phyloP scores from a whole-genome alignment of 2,888 invertebrate species.

The Epinotia brunnichana region DNA sequence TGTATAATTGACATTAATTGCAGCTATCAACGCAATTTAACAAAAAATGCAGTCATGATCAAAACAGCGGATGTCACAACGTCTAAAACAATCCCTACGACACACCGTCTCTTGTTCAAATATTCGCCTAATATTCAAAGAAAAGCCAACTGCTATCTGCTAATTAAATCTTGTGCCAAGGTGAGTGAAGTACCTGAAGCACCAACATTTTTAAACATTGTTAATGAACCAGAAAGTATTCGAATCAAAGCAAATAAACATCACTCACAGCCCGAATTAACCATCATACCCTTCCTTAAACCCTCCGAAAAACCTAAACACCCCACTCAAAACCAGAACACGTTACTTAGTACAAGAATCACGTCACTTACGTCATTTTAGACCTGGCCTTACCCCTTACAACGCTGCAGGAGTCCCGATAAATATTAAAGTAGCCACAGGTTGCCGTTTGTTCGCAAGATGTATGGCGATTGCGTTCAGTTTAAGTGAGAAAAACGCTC shows the following conservation, averaged over 20 bases:
- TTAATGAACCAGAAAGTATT: constrained; percentile 9
- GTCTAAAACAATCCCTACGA: no score
- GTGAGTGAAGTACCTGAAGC: background rate
- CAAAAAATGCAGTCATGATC: no score
- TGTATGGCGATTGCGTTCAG: constrained; percentile 59
- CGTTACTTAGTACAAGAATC: background rate
- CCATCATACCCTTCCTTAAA: constrained; percentile 25
- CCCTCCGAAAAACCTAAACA: constrained; percentile 36
- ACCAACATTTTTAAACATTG: constrained; percentile 2
- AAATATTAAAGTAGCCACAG: constrained; percentile 58
- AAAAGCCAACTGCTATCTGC: no score
- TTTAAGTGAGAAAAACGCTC: constrained; percentile 50
- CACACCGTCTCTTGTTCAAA: no score
- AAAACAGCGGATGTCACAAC: no score
- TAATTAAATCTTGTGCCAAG: background rate
- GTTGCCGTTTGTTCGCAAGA: constrained; percentile 50
- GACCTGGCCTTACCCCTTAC: constrained; percentile 43
- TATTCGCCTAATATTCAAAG: no score
- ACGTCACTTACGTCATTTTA: background rate
- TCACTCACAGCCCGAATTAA: constrained; percentile 25
- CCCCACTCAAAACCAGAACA: background rate
- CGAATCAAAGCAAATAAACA: constrained; percentile 15
- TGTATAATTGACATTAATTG: no score
- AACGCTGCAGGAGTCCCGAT: constrained; percentile 56
- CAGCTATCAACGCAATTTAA: no score